Percentiles rank a stretch among this genome's conserved stretches.
phyloP scores from a whole-genome alignment of 2,888 invertebrate genomes.

The Leptothorax acervorum region DNA sequence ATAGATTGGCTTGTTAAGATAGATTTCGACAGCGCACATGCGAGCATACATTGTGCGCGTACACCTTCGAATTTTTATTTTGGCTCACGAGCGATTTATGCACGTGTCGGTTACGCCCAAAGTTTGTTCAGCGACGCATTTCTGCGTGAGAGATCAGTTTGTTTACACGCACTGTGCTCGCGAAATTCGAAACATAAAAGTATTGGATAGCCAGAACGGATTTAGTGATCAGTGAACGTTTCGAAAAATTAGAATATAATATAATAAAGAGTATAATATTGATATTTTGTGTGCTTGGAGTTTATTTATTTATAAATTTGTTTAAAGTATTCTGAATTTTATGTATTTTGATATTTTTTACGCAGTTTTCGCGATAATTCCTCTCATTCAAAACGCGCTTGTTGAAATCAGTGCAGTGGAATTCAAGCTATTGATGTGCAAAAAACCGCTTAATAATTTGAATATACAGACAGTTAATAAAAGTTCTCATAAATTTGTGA shows the following conservation, averaged over 20 bases:
- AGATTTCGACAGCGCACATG: conserved; percentile 1
- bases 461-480: not conserved
- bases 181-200: conserved; percentile 19
- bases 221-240: conserved; percentile 6
- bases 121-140: conserved; percentile 79
- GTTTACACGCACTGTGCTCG: conserved; percentile 17
- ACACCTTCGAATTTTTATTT: conserved; percentile 39
- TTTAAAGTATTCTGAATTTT: conserved; percentile 7
- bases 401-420: not conserved
- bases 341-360: not conserved
- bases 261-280: not conserved
- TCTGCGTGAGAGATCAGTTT: conserved; percentile 49
- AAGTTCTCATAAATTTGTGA: conserved; percentile 19
- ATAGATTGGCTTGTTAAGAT: conserved; percentile 6
- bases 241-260: conserved; percentile 5
- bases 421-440: conserved; percentile 19
- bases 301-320: conserved; percentile 30
- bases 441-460: conserved; percentile 17
- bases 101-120: conserved; percentile 76
- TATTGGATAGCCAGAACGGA: not conserved
- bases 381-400: not conserved
- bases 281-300: not conserved
- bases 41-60: not conserved
- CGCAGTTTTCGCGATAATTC: not conserved
- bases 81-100: conserved; percentile 72